phyloP scores from a whole-genome alignment of 1,140 invertebrate species.

The Heliconius nattereri region DNA sequence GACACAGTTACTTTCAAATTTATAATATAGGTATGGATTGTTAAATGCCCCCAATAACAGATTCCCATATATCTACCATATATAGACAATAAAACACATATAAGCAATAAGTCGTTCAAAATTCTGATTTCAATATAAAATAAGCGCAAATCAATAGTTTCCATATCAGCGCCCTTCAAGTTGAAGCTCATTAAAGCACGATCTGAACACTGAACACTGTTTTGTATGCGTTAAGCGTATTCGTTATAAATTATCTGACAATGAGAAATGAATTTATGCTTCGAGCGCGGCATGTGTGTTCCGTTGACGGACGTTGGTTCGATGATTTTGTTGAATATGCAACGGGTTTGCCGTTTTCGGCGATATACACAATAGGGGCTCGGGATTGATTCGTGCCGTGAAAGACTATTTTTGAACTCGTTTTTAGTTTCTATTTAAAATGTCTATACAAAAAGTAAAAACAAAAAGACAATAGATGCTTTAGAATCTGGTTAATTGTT shows the following conservation, averaged over 20 bases:
- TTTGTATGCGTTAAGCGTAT: constrained; percentile 52
- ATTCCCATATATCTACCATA: too few relatives aligned
- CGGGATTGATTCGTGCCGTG: background rate
- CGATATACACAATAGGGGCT: constrained; percentile 13
- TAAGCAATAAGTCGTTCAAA: background rate
- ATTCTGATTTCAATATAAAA: constrained; percentile 14
- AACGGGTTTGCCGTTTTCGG: constrained; percentile 24
- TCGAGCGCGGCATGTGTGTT: constrained; percentile 27
- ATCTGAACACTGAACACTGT: constrained; percentile 48
- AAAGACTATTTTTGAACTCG: background rate
- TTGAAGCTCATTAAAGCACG: constrained; percentile 44
- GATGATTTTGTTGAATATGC: constrained; percentile 36
- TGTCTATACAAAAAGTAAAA: too few relatives aligned
- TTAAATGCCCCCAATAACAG: too few relatives aligned
- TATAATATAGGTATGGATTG: too few relatives aligned
- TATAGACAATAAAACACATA: background rate
- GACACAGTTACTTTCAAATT: too few relatives aligned
- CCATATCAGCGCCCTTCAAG: constrained; percentile 38
- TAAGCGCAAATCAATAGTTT: constrained; percentile 48
- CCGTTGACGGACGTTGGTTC: constrained; percentile 31
- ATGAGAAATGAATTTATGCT: constrained; percentile 51
- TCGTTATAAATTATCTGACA: constrained; percentile 44
- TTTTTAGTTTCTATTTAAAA: background rate
- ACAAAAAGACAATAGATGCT: too few relatives aligned
- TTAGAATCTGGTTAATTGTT: too few relatives aligned